Evolutionary conservation across 2,888 invertebrate species (phyloP).

Genomic region (Tricholauxania praeusta): DNA sequence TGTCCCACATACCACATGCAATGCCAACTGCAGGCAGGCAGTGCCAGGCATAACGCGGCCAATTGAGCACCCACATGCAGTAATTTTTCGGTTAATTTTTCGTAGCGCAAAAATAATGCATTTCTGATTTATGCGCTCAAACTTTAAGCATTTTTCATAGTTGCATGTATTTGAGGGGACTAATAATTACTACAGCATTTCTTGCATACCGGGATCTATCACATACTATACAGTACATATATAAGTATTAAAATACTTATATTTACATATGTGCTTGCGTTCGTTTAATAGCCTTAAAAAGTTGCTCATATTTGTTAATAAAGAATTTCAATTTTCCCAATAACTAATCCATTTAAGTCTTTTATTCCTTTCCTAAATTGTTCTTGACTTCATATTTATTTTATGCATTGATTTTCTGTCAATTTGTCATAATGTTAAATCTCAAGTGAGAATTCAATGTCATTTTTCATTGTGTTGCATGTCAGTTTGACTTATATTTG

Average conservation of each 20-base stretch:
- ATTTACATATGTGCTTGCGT: background rate
- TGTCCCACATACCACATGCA: background rate
- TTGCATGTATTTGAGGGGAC: too few relatives aligned
- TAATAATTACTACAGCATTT: too few relatives aligned
- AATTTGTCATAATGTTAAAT: background rate
- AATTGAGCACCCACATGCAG: constrained; percentile 1
- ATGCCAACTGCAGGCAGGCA: background rate
- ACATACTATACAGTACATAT: too few relatives aligned
- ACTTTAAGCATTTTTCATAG: too few relatives aligned
- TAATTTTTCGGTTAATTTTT: background rate
- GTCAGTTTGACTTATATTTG: background rate
- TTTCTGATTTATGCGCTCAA: too few relatives aligned
- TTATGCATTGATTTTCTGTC: constrained; percentile 13
- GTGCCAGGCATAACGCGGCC: background rate
- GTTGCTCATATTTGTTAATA: too few relatives aligned
- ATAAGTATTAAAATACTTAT: background rate
- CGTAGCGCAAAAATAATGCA: too few relatives aligned
- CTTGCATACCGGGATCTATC: too few relatives aligned
- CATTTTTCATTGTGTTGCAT: constrained; percentile 18
- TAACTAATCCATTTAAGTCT: too few relatives aligned
- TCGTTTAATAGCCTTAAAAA: background rate
- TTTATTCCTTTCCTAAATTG: background rate
- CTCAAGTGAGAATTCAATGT: constrained; percentile 22
- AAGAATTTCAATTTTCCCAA: too few relatives aligned
- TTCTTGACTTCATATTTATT: background rate